Evolutionary conservation across 2,888 invertebrate species (phyloP).

Genomic region (Pyrocoelia pectoralis): DNA sequence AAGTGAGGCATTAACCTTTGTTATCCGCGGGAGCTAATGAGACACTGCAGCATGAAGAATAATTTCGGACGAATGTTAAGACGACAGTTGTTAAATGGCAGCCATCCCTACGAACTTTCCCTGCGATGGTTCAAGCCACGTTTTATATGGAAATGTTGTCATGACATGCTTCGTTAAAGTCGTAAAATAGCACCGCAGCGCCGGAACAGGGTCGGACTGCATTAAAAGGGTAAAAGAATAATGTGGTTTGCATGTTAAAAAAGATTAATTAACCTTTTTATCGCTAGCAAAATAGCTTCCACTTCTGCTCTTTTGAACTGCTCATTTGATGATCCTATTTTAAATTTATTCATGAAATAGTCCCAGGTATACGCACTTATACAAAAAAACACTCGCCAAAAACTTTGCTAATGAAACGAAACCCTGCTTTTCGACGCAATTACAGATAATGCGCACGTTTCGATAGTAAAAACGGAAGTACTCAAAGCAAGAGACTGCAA

Average conservation of each 20-base stretch:
- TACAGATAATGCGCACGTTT: background rate
- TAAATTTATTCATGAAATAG: conserved; percentile 25
- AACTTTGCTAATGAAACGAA: background rate
- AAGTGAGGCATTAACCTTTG: conserved; percentile 37
- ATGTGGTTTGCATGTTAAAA: conserved; percentile 57
- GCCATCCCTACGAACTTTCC: conserved; percentile 52
- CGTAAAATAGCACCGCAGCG: conserved; percentile 56
- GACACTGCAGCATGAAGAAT: conserved; percentile 48
- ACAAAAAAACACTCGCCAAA: background rate
- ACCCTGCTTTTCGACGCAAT: background rate
- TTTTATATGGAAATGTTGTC: conserved; percentile 52
- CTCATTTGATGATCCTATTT: conserved; percentile 29
- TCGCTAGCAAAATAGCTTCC: conserved; percentile 51
- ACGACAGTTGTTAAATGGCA: conserved; percentile 54
- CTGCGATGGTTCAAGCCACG: conserved; percentile 44
- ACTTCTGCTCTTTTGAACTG: conserved; percentile 44
- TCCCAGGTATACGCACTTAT: background rate
- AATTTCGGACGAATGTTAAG: conserved; percentile 45
- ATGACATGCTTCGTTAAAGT: conserved; percentile 59
- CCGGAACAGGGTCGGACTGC: conserved; percentile 55
- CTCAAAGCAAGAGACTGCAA: background rate
- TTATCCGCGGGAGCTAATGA: conserved; percentile 33
- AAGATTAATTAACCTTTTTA: conserved; percentile 58
- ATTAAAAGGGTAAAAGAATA: conserved; percentile 57
- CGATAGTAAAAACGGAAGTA: background rate